These are phyloP conservation scores for Ceyx erithaca DNA, from an alignment of 2,797 vertebrate genomes.

Conservation along the genomic window DNA sequence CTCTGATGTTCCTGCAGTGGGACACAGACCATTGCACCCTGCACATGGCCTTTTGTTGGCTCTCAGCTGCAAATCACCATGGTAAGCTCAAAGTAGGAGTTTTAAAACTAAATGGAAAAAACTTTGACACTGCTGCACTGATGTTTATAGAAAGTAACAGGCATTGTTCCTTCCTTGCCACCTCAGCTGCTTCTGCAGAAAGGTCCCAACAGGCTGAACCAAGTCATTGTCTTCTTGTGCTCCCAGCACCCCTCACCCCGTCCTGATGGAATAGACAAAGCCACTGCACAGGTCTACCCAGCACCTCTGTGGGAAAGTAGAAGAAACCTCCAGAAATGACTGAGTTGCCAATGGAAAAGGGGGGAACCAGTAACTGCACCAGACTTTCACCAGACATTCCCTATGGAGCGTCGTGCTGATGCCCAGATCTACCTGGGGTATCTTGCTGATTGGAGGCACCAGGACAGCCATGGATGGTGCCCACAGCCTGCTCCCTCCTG, in stretches of 20 bases:
- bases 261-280: fast-evolving
- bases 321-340: not conserved
- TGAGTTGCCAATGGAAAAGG: fast-evolving
- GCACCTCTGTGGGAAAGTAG: not conserved
- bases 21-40: fast-evolving
- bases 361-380: not conserved
- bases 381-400: not conserved
- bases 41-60: not conserved
- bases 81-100: not conserved
- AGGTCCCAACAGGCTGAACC: not conserved
- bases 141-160: not conserved
- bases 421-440: fast-evolving
- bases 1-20: fast-evolving
- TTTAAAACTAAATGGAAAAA: not conserved
- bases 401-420: fast-evolving
- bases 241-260: not conserved
- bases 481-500: not conserved
- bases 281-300: not conserved
- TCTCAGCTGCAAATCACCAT: fast-evolving
- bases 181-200: constrained; percentile 41
- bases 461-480: not conserved
- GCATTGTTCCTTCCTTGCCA: constrained; percentile 46
- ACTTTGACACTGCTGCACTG: not conserved
- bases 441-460: no score
- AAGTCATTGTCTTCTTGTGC: not conserved